A percentile compares a stretch with the other conserved stretches of the same genome.
phyloP scores from a whole-genome alignment of 2,888 invertebrate species.

The Chloroclystis v-ata region DNA sequence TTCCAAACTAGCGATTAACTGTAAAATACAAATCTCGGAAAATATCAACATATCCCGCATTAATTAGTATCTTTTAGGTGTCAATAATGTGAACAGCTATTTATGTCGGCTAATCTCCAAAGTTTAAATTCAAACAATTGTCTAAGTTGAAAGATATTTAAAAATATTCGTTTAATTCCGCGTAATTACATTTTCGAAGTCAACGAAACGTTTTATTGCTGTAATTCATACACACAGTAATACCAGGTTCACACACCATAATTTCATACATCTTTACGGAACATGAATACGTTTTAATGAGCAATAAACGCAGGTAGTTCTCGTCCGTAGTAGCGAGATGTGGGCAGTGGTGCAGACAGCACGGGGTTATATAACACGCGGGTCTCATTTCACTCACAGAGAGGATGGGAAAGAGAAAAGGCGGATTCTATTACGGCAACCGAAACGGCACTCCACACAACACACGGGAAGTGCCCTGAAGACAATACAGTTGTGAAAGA shows the following conservation, averaged over 20 bases:
- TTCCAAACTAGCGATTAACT: too few relatives aligned
- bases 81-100: too few relatives aligned
- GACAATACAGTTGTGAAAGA: not conserved
- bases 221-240: constrained; percentile 13
- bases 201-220: constrained; percentile 3
- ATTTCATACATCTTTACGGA: constrained; percentile 15
- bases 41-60: too few relatives aligned
- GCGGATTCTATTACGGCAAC: constrained; percentile 20
- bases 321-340: constrained; percentile 10
- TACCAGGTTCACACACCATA: constrained; percentile 14
- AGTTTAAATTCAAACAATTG: too few relatives aligned
- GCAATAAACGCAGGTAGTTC: constrained; percentile 15
- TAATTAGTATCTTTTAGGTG: too few relatives aligned
- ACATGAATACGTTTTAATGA: constrained; percentile 14
- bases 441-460: constrained; percentile 13
- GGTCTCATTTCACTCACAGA: constrained; percentile 26
- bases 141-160: not conserved
- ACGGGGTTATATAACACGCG: constrained; percentile 22
- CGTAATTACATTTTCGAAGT: constrained; percentile 3
- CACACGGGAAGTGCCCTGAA: not conserved
- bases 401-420: constrained; percentile 27
- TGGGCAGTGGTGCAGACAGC: constrained; percentile 20
- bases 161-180: not conserved
- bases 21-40: too few relatives aligned
- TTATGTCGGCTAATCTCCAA: too few relatives aligned